Evolutionary conservation across 2,797 vertebrate genomes (phyloP).

Genomic region (Falco berigora): DNA sequence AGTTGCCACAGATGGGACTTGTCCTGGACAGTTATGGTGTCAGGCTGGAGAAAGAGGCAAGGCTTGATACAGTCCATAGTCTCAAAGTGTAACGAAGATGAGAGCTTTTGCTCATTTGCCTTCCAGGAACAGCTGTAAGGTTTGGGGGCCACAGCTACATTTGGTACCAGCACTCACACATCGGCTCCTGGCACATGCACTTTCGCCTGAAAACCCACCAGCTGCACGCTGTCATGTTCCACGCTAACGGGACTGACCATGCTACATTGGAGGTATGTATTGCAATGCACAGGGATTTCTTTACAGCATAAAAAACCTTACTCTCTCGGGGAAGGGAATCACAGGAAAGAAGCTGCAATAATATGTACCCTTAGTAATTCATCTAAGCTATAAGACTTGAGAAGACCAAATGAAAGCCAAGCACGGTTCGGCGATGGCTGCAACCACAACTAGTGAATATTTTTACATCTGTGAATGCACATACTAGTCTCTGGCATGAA

Average conservation of each 20-base stretch:
- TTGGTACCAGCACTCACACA: constrained; percentile 76
- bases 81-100: background rate
- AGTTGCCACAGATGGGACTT: background rate
- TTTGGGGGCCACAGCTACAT: constrained; percentile 85
- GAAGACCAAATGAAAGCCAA: background rate
- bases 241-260: constrained; percentile 75
- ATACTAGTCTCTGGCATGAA: background rate
- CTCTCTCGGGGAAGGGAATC: background rate
- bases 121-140: constrained; percentile 81
- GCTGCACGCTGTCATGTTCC: constrained; percentile 72
- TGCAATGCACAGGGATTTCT: background rate
- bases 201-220: constrained; percentile 85
- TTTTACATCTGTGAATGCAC: background rate
- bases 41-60: background rate
- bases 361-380: background rate
- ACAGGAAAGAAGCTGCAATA: background rate
- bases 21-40: background rate
- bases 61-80: background rate
- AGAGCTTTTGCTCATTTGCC: background rate
- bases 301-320: background rate
- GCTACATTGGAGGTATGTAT: constrained; percentile 81
- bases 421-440: background rate
- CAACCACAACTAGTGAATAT: accelerated
- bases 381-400: background rate
- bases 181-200: constrained; percentile 74